Base-by-base conservation (phyloP, 2,113 vertebrate genomes). In the Dascyllus trimaculatus region DNA sequence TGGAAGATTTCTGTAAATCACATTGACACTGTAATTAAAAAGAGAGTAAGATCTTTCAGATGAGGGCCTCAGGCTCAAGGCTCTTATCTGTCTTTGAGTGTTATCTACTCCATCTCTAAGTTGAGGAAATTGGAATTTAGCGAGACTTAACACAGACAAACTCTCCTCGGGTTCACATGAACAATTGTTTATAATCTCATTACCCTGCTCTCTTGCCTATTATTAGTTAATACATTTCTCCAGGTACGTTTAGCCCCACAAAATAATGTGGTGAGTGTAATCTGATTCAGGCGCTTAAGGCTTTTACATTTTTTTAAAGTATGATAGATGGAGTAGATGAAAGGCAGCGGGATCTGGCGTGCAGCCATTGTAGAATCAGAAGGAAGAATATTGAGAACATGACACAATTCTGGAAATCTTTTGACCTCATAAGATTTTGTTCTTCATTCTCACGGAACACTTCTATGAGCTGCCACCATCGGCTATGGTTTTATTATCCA, bases 11-110 rank as follows among this genome's bases (percentile, higher is more conserved):
- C 74, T 52, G 72, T 85, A 87, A 85, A 93, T 91, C 85, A 88
- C 54, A 57, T 1, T 91, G 89, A 89, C 87, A 83, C 11, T 53
- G 19, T 90, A 90, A 90, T 91, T 90, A 84, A 89, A 81, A 66
- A 78, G 65, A 71, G 35, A 6, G 49, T 48, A 43, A n/a, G 48
- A 70, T 86, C 69, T 80, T 57, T 54, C 40, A 62, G 54, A 1
- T 43, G 43, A 58, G 21, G 51, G 67, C 88, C 78, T 71, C 54
- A 1, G 84, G 87, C 82, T 51, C 2, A 26, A 22, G 54, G 65
- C 45, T 71, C 29, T 78, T 85, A 78, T 89, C 84, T 85, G 51
- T 77, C 24, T 80, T 46, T 78, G 66, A 81, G 76, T 80, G 43
- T 63, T 87, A 91, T 88, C 86, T 63, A 32, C 70, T 60, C 38